These are phyloP conservation scores for Lamellibrachia satsuma DNA, from an alignment of 2,888 invertebrate genomes.

Conservation along the genomic window DNA sequence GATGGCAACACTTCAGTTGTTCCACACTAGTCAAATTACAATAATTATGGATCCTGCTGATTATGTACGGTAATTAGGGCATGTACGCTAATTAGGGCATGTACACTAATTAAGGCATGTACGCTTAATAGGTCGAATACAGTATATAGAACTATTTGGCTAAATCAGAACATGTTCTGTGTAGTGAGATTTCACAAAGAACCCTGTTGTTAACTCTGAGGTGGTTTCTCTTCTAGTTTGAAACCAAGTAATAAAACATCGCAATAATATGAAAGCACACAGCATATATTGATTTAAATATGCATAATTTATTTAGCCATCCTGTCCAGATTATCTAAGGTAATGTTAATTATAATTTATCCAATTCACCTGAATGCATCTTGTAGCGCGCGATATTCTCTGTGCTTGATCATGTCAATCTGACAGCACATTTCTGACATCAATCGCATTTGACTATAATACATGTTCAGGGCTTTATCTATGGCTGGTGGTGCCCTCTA, in stretches of 20 bases:
- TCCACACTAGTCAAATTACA: too few species aligned
- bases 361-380: background rate
- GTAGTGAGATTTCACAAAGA: too few species aligned
- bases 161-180: too few species aligned
- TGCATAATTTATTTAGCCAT: background rate
- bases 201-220: too few species aligned
- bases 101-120: too few species aligned
- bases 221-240: background rate
- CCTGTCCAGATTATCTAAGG: background rate
- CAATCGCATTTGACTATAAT: background rate
- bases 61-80: too few species aligned
- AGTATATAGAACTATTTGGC: too few species aligned
- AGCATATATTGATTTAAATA: background rate
- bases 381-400: background rate
- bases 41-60: too few species aligned
- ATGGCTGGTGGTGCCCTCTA: background rate
- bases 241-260: background rate
- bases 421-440: background rate
- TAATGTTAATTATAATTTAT: background rate
- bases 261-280: background rate
- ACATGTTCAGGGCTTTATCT: background rate
- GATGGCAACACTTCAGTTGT: too few species aligned
- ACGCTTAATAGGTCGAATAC: too few species aligned
- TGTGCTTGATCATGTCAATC: background rate
- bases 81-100: too few species aligned